Base-by-base conservation (phyloP, 2,113 vertebrate species). In the Brachypteracias leptosomus region DNA sequence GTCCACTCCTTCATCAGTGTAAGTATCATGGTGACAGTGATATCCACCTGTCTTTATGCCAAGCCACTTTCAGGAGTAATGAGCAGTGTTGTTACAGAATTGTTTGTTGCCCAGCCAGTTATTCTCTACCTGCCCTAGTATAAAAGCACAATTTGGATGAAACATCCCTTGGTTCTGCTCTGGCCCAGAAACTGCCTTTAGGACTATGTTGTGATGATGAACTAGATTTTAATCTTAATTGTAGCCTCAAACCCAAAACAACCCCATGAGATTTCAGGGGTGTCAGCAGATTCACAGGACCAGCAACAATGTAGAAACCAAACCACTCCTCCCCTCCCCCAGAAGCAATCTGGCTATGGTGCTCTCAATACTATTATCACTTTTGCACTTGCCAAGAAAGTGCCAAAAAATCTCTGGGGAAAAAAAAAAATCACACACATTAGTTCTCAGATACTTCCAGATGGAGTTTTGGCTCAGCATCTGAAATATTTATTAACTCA, bases 141-240 rank as follows among this genome's bases (percentile, higher is more conserved):
- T 25, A 59, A 85, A 91, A 79, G 20, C 26, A 51, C 8, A 80
- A 20, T 59, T 74, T 3, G 1, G 26, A 65, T 61, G 47, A 91
- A 90, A 84, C 35, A 90, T 22, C 29, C 47, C 18, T 40, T 57
- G 44, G 28, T 38, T 40, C 21, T 90, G 3, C 58, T 91, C 72
- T 78, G 71, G 20, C 42, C 26, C 33, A 62, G 46, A 58, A 21
- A 66, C 4, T 70, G 16, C 20, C 59, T 77, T 73, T 67, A 84
- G 52, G 55, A 89, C 42, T 91, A 40, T 44, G 28, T 17, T 81
- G 28, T 33, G 72, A 86, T 47, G 42, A 80, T 35, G 9, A 90
- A 62, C 33, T 58, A 85, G 72, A 95, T 95, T 84, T 90, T 86
- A 91, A 80, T 90, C 93, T 92, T 81, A 96, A 95, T 65, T 93